phyloP scores from a whole-genome alignment of 2,113 vertebrate genomes.

The Phyllostomus discolor region DNA sequence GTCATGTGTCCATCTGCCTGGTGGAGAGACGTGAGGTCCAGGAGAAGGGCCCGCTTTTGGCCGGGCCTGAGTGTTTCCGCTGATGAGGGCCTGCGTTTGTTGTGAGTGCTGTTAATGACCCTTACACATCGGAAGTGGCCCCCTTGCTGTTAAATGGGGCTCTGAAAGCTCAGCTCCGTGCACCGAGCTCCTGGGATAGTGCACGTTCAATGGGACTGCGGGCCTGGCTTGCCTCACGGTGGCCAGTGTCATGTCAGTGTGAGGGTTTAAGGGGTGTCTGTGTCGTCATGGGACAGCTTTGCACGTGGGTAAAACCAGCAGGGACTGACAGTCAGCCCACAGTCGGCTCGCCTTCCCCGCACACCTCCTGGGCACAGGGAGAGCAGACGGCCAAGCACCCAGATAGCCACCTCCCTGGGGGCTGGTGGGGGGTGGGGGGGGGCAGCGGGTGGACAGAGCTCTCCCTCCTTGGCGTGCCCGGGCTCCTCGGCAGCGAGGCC shows the following conservation, averaged over 20 bases:
- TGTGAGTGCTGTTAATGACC: not conserved
- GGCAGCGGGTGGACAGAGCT: not conserved
- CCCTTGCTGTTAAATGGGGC: not conserved
- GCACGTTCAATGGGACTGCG: too few species aligned
- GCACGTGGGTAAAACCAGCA: not conserved
- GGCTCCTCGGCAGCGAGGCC: not conserved
- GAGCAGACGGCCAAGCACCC: not conserved
- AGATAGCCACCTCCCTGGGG: not conserved
- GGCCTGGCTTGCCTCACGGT: not conserved
- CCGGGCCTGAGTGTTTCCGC: not conserved
- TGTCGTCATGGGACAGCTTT: not conserved
- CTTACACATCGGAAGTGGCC: not conserved
- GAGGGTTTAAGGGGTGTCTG: not conserved
- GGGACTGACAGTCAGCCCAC: not conserved
- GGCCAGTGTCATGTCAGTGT: not conserved
- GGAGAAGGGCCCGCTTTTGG: not conserved
- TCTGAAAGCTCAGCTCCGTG: not conserved
- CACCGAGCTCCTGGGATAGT: not conserved
- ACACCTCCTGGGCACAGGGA: not conserved
- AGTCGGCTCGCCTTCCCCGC: not conserved
- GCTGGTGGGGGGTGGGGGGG: accelerated
- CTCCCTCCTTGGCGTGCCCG: not conserved
- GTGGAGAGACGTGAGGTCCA: not conserved
- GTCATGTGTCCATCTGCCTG: not conserved
- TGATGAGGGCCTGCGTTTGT: not conserved